Conservation (phyloP, 2,797 vertebrate species). For the Manis crassicaudata region DNA sequence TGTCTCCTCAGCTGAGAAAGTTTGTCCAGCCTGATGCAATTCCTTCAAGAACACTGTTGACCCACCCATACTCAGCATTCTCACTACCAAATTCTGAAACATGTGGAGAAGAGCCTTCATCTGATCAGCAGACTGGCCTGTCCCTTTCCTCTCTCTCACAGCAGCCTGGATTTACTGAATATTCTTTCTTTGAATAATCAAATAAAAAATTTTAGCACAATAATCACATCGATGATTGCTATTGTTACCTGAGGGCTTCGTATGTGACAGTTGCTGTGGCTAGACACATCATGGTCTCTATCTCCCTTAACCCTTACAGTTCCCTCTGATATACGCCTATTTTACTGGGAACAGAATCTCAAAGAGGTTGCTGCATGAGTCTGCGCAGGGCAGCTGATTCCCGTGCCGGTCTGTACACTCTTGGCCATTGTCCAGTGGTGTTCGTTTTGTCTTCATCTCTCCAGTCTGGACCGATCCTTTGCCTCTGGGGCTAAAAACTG, state of each 20-base stretch:
- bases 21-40: not conserved
- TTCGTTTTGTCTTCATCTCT: not conserved
- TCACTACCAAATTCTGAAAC: not conserved
- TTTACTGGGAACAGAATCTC: not conserved
- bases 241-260: not conserved
- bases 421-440: not conserved
- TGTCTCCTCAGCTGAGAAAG: not conserved
- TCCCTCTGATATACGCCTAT: not conserved
- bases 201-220: slow-evolving; percentile 3
- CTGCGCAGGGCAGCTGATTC: not conserved
- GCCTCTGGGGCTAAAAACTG: not conserved
- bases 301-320: not conserved
- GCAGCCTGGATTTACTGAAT: not conserved
- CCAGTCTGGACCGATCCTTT: not conserved
- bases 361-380: not conserved
- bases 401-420: not conserved
- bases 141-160: not conserved
- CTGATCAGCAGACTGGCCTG: not conserved
- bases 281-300: not conserved
- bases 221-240: not conserved
- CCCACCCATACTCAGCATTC: not conserved
- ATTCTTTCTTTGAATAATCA: not conserved
- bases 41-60: not conserved
- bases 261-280: not conserved
- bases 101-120: not conserved